Percentiles rank a stretch among this genome's conserved stretches.
phyloP scores from a whole-genome alignment of 1,140 invertebrate species.

The Holotrichia oblita region DNA sequence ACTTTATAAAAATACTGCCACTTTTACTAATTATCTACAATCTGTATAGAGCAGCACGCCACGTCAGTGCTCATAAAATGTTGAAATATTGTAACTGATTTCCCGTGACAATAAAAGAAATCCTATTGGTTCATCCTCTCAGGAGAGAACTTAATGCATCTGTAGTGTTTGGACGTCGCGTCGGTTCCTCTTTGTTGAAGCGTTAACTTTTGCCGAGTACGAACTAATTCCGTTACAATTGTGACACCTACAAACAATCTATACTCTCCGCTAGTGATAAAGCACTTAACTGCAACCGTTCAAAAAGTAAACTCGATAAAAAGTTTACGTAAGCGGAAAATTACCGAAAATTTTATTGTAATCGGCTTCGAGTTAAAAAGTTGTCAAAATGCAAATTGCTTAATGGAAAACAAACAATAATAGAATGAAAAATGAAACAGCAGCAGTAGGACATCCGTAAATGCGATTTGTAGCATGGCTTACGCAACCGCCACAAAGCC shows the following conservation, averaged over 20 bases:
- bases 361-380: constrained; percentile 14
- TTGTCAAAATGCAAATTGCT: constrained; percentile 34
- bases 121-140: background rate
- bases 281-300: constrained; percentile 11
- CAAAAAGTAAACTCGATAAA: constrained; percentile 21
- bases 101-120: constrained; percentile 10
- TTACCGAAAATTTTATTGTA: constrained; percentile 35
- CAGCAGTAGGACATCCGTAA: background rate
- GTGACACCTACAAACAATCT: constrained; percentile 10
- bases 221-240: constrained; percentile 15
- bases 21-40: no score
- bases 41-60: no score
- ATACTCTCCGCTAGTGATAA: background rate
- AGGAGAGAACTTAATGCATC: constrained; percentile 20
- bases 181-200: background rate
- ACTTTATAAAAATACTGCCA: no score
- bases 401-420: constrained; percentile 35
- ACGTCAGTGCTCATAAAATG: background rate
- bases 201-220: background rate
- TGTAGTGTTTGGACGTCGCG: background rate
- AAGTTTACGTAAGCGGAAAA: constrained; percentile 25
- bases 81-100: constrained; percentile 20
- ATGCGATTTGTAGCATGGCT: background rate
- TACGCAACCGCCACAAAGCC: no score
- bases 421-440: constrained; percentile 19